phyloP scores from a whole-genome alignment of 1,140 invertebrate genomes.

The Pectinophora gossypiella region DNA sequence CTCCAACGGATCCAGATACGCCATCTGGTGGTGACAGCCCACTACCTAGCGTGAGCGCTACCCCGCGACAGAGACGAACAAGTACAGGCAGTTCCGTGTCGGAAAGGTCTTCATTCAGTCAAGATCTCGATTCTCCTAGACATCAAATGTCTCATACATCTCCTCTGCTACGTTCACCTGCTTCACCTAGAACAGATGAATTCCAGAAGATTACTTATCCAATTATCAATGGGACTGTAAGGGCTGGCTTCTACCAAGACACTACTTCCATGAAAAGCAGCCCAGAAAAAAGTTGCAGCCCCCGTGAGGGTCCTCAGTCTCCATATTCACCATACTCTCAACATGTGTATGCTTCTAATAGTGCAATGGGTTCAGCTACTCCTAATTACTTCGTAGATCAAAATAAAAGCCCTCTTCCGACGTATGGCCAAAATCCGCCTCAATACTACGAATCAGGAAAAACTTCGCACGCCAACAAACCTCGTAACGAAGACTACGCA shows the following conservation, averaged over 20 bases:
- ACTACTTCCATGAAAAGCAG: slow-evolving; percentile 83
- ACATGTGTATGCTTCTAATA: slow-evolving; percentile 78
- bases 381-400: slow-evolving; percentile 64
- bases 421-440: slow-evolving; percentile 61
- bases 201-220: slow-evolving; percentile 80
- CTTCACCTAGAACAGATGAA: slow-evolving; percentile 76
- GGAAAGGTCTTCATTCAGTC: slow-evolving; percentile 84
- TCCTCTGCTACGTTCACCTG: slow-evolving; percentile 78
- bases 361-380: slow-evolving; percentile 50
- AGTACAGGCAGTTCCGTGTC: slow-evolving; percentile 85
- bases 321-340: slow-evolving; percentile 79
- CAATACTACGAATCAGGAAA: slow-evolving; percentile 76
- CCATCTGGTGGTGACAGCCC: slow-evolving; percentile 70
- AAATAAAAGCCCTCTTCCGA: slow-evolving; percentile 64
- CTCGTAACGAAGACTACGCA: slow-evolving; percentile 52
- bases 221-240: slow-evolving; percentile 82
- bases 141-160: slow-evolving; percentile 81
- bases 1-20: slow-evolving; percentile 45
- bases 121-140: slow-evolving; percentile 83
- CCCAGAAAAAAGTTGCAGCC: slow-evolving; percentile 83
- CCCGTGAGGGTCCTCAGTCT: slow-evolving; percentile 77
- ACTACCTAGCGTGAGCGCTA: slow-evolving; percentile 39
- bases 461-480: slow-evolving; percentile 51
- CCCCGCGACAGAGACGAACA: slow-evolving; percentile 77
- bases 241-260: slow-evolving; percentile 87